Evolutionary conservation across 2,888 invertebrate genomes (phyloP).

Genomic region (Baronia brevicornis): DNA sequence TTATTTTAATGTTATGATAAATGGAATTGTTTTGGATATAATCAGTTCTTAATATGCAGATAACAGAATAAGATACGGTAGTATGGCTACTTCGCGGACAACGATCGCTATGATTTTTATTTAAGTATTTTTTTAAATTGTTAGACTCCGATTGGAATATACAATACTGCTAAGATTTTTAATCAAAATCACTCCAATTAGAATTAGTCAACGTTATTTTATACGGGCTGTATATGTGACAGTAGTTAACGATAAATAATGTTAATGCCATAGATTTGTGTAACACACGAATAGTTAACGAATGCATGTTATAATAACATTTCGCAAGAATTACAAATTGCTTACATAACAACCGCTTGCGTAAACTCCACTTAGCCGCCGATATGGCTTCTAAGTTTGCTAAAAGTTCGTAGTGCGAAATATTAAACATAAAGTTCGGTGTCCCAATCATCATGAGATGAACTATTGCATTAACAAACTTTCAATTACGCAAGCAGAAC

Average conservation of each 20-base stretch:
- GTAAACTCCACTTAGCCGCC: slow-evolving; percentile 59
- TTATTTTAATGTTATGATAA: slow-evolving; percentile 5
- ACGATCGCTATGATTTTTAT: no score
- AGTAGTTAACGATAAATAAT: no score
- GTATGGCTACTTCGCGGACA: no score
- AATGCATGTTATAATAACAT: slow-evolving; percentile 52
- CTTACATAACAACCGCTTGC: slow-evolving; percentile 66
- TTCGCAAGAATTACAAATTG: slow-evolving; percentile 62
- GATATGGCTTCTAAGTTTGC: slow-evolving; percentile 48
- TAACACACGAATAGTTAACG: slow-evolving; percentile 37
- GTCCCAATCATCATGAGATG: background rate
- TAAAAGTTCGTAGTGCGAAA: slow-evolving; percentile 62
- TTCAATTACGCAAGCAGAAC: no score
- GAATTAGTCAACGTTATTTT: no score
- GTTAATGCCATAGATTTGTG: slow-evolving; percentile 27
- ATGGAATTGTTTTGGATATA: background rate
- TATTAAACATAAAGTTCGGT: no score
- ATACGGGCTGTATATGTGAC: no score
- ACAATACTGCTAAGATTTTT: no score
- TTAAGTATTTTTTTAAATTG: background rate
- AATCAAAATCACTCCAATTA: no score
- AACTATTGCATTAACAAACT: background rate
- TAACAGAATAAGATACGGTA: background rate
- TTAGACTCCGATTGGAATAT: no score
- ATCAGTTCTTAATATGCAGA: background rate